These are phyloP conservation scores for Drosophila takahashii DNA, from an alignment of 1,140 invertebrate species.

Conservation along the genomic window DNA sequence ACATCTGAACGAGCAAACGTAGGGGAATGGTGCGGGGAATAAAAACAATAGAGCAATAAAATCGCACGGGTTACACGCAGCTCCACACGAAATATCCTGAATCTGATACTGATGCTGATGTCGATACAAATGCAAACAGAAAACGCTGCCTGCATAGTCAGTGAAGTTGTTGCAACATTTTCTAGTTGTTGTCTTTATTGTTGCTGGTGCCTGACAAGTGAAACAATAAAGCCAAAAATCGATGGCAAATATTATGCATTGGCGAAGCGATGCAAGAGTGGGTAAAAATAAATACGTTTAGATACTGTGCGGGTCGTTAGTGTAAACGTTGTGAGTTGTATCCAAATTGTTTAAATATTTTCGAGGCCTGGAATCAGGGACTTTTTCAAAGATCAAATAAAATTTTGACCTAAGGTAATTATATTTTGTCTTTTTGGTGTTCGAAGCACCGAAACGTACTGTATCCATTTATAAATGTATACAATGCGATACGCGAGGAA, in stretches of 20 bases:
- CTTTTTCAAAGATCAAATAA: no score
- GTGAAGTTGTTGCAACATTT: conserved; percentile 45
- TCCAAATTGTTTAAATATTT: background rate
- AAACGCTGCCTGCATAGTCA: conserved; percentile 44
- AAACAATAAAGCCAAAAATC: conserved; percentile 75
- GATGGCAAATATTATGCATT: conserved; percentile 61
- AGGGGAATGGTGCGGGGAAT: background rate
- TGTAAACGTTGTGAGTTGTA: background rate
- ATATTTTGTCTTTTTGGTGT: no score
- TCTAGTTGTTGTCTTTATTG: conserved; percentile 12
- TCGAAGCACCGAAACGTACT: conserved; percentile 8
- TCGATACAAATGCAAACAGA: conserved; percentile 41
- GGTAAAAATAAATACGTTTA: conserved; percentile 43
- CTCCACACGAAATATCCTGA: conserved; percentile 24
- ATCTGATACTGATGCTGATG: conserved; percentile 32
- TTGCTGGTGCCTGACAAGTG: conserved; percentile 43
- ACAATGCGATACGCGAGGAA: conserved; percentile 20
- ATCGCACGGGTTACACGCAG: conserved; percentile 22
- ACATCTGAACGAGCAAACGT: conserved; percentile 10
- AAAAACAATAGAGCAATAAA: conserved; percentile 22
- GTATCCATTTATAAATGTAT: conserved; percentile 12
- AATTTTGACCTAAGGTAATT: no score
- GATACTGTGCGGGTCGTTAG: background rate
- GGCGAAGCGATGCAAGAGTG: conserved; percentile 21
- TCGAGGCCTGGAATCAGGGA: background rate